Base-by-base conservation (phyloP, 2,888 invertebrate genomes). In the Sphinx pinastri region DNA sequence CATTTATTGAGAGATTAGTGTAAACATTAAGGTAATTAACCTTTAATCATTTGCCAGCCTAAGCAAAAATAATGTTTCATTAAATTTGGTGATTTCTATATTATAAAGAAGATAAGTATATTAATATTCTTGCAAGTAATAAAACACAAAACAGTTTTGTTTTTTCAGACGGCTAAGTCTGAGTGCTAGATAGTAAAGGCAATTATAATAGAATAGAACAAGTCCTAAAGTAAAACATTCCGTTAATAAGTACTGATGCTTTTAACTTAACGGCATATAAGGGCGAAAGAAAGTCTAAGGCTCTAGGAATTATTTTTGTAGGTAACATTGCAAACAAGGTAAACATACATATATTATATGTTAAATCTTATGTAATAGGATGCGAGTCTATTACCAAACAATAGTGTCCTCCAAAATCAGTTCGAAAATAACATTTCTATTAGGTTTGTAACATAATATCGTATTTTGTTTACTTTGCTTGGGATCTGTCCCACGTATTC, bases 151-250 rank as follows among this genome's bases (percentile, higher is more conserved):
- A 11, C 7, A 7, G 8, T 2, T 55, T 52, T 52, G 2, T 5
- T 52, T n/a, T 7, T n/a, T 8, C 16, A 16, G 19, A 8, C 54
- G 16, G 10, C 54, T n/a, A 8, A 19, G 13, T 14, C 49, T 49
- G 49, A 49, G 47, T 49, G 63, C 63, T 13, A 19, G 11, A 63
- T 60, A 16, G 38, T n/a, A 63, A 49, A 47, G 49, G 1, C 13
- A 54, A 14, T 19, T 19, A 47, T 19, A 19, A 45, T 63, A 63
- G 4, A 19, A 19, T 47, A 63, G 49, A 63, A n/a, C 13, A 49
- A 19, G 47, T 49, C 63, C 49, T 63, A 49, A 63, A 63, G 19
- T 11, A 63, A 47, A 63, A 13, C 49, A 19, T 63, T 63, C 19
- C 19, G 63, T 19, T 63, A 49, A 63, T 49, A 49, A 49, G 63